These are phyloP conservation scores for Epinephelus coioides DNA, from an alignment of 2,797 vertebrate genomes.

Conservation along the genomic window DNA sequence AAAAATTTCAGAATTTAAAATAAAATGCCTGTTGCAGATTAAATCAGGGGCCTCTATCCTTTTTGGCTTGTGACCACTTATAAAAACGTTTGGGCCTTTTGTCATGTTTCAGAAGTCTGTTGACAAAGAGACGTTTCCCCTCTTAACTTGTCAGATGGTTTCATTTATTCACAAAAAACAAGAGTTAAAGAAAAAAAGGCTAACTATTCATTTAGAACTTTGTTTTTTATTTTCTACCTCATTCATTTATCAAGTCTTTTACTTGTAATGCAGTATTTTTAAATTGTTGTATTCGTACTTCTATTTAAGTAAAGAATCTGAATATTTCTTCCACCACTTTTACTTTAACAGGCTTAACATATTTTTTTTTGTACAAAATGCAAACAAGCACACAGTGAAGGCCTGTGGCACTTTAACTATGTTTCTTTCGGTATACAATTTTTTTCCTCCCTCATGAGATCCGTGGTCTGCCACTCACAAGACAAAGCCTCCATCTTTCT, in stretches of 20 bases:
- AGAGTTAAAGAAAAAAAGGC: neutral
- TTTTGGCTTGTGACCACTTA: neutral
- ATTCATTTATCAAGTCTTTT: neutral
- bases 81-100: neutral
- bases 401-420: constrained; percentile 19
- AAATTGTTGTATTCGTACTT: neutral
- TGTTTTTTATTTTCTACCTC: neutral
- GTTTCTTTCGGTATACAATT: constrained; percentile 46
- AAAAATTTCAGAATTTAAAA: neutral
- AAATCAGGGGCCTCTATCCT: neutral
- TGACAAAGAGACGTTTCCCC: constrained; percentile 6
- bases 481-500: constrained; percentile 74
- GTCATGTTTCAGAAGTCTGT: neutral
- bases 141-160: neutral
- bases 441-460: constrained; percentile 46
- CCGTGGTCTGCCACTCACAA: constrained; percentile 71
- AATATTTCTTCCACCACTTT: neutral
- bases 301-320: neutral
- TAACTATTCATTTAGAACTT: neutral
- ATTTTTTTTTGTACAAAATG: constrained; percentile 8
- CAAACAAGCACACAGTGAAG: constrained; percentile 8
- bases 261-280: neutral
- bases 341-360: constrained; percentile 21
- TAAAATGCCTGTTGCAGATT: neutral
- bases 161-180: neutral